Percentiles rank a stretch among this genome's conserved stretches.
These are phyloP conservation scores for Metaphire vulgaris DNA, from an alignment of 1,140 invertebrate species.

Conservation along the genomic window DNA sequence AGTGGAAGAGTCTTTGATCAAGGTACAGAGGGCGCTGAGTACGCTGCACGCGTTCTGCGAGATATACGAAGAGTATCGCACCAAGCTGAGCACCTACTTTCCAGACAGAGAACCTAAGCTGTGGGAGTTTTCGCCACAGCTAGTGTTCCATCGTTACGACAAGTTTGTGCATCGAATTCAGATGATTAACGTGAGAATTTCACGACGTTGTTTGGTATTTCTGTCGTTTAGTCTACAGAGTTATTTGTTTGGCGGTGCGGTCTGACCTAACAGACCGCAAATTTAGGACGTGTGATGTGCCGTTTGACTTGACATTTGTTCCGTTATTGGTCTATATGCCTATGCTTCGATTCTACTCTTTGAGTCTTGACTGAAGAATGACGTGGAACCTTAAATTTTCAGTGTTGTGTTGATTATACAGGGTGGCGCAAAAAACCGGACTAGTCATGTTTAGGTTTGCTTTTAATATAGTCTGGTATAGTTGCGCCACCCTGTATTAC, in stretches of 20 bases:
- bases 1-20: constrained; percentile 62
- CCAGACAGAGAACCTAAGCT: background rate
- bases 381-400: too few relatives aligned
- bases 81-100: constrained; percentile 61
- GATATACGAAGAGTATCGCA: constrained; percentile 62
- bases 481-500: too few relatives aligned
- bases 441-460: too few relatives aligned
- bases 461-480: too few relatives aligned
- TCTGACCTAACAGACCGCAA: background rate
- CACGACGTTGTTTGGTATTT: too few relatives aligned
- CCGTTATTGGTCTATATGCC: too few relatives aligned
- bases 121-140: background rate
- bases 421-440: too few relatives aligned
- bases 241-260: background rate
- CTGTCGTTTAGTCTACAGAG: background rate
- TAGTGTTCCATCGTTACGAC: constrained; percentile 72
- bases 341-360: too few relatives aligned
- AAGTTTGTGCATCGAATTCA: constrained; percentile 69
- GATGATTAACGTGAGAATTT: constrained; percentile 22
- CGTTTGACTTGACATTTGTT: background rate
- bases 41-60: constrained; percentile 65
- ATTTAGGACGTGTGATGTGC: background rate
- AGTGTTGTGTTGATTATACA: too few relatives aligned
- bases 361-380: too few relatives aligned
- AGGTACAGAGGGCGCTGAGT: constrained; percentile 77